A percentile compares a stretch with the other conserved stretches of the same genome.
These are phyloP conservation scores for Lepeophtheirus nordmannii DNA, from an alignment of 2,888 invertebrate species.

Conservation along the genomic window DNA sequence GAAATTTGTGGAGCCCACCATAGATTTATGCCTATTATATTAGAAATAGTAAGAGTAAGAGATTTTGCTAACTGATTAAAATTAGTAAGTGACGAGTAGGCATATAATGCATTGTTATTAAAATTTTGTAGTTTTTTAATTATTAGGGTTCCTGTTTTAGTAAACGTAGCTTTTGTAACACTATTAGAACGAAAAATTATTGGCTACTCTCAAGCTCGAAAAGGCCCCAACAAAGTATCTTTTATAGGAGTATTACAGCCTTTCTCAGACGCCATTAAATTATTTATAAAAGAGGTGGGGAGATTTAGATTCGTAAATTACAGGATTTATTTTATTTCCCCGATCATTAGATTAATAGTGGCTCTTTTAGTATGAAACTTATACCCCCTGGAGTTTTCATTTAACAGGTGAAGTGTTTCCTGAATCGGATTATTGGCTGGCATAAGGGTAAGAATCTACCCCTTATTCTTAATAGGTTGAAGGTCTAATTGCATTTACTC, in stretches of 20 bases:
- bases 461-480: neutral
- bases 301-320: neutral
- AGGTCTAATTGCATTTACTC: too few relatives aligned
- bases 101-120: neutral
- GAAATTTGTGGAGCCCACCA: conserved; percentile 67
- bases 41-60: conserved; percentile 41
- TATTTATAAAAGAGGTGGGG: neutral
- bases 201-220: neutral
- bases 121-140: neutral
- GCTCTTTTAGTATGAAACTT: neutral
- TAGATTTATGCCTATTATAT: conserved; percentile 59
- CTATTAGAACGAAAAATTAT: neutral
- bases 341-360: neutral
- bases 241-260: neutral
- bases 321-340: neutral
- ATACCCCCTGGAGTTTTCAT: neutral
- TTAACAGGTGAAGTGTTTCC: neutral
- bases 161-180: neutral
- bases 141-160: neutral
- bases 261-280: neutral
- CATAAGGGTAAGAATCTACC: neutral
- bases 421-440: neutral
- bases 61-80: neutral
- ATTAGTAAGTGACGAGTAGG: neutral
- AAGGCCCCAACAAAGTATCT: neutral